Evolutionary conservation across 2,888 invertebrate species (phyloP).

Genomic region (Altica lythri): DNA sequence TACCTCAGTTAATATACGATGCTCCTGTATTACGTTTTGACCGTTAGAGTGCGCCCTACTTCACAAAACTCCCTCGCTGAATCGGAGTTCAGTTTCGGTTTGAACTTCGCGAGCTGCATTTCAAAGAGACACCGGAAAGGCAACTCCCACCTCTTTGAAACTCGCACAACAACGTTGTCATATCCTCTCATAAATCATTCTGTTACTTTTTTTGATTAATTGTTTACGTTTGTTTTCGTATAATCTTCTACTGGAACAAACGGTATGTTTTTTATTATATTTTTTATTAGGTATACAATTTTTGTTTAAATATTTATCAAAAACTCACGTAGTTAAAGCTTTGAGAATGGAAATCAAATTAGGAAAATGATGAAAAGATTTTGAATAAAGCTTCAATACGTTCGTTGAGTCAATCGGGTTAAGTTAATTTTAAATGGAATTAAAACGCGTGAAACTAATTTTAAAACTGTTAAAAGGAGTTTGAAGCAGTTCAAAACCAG

Average conservation of each 20-base stretch:
- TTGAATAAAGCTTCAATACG: no score
- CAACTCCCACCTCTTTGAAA: conserved; percentile 22
- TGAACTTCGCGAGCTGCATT: conserved; percentile 19
- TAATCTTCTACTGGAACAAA: neutral
- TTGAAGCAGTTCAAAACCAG: no score
- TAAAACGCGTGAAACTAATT: no score
- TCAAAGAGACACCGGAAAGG: conserved; percentile 13
- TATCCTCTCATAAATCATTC: neutral
- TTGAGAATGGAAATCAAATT: no score
- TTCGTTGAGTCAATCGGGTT: no score
- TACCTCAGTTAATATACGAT: conserved; percentile 12
- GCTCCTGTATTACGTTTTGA: conserved; percentile 20
- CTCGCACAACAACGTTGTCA: conserved; percentile 1
- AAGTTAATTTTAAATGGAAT: no score
- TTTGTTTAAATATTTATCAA: no score
- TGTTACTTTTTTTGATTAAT: neutral
- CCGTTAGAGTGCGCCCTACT: conserved; percentile 28
- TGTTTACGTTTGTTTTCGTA: neutral
- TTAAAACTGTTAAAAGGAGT: no score
- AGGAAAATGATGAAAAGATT: no score
- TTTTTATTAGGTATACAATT: no score
- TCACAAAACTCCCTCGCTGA: conserved; percentile 22
- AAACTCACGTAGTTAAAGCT: no score
- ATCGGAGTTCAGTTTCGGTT: conserved; percentile 22
- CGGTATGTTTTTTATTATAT: no score